These are phyloP conservation scores for Lypha dubia DNA, from an alignment of 2,888 invertebrate genomes.

Conservation along the genomic window DNA sequence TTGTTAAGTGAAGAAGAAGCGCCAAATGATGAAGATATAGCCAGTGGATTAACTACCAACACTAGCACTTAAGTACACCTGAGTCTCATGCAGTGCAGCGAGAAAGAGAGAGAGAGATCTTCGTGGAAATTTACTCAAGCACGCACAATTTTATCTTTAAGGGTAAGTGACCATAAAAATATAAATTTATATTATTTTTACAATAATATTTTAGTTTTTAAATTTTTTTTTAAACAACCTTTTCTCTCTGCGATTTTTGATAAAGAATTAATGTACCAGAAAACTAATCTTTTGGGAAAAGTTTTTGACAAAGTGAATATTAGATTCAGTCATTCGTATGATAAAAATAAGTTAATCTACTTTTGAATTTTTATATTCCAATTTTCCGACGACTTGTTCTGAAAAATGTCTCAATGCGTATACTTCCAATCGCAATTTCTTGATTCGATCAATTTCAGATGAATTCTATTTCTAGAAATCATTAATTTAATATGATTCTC, in stretches of 20 bases:
- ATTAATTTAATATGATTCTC: too few species aligned
- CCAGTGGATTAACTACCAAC: background rate
- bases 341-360: too few species aligned
- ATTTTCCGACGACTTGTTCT: too few species aligned
- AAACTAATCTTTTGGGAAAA: background rate
- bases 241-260: background rate
- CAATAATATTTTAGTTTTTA: too few species aligned
- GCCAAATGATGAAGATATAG: background rate
- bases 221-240: background rate
- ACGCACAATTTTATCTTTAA: background rate
- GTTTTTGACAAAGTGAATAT: too few species aligned
- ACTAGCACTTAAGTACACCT: background rate
- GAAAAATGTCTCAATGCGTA: too few species aligned
- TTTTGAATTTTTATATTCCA: too few species aligned
- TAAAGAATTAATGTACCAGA: too few species aligned
- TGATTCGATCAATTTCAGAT: too few species aligned
- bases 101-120: background rate
- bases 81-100: background rate
- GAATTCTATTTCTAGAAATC: too few species aligned
- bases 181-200: constrained; percentile 2
- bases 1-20: background rate
- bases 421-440: too few species aligned
- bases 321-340: too few species aligned
- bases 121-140: background rate
- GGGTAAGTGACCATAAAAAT: background rate